Percentiles rank a stretch among this genome's conserved stretches.
These are phyloP conservation scores for Thaleichthys pacificus DNA, from an alignment of 2,797 vertebrate genomes.

Conservation along the genomic window DNA sequence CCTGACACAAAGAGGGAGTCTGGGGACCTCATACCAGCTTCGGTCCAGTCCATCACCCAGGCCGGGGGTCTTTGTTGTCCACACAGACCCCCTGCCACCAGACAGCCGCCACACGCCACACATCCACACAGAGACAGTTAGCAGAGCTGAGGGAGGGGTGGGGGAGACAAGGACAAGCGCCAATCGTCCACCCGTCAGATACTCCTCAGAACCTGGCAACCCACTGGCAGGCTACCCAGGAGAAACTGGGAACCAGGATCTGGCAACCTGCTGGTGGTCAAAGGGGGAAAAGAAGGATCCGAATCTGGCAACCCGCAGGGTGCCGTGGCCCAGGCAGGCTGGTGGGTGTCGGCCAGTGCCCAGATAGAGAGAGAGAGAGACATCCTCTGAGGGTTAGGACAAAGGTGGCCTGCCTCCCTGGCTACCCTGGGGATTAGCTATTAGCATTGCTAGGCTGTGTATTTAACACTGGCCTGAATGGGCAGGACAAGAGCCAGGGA, in stretches of 20 bases:
- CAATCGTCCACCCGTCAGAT: slow-evolving; percentile 64
- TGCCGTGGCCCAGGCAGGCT: slow-evolving; percentile 66
- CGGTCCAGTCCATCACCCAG: slow-evolving; percentile 56
- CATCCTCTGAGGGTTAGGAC: slow-evolving; percentile 67
- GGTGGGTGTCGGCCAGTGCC: slow-evolving; percentile 71
- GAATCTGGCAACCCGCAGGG: slow-evolving; percentile 66
- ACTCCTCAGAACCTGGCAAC: slow-evolving; percentile 46
- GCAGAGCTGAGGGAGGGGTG: too few relatives aligned
- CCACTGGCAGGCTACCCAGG: not conserved
- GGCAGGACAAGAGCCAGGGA: slow-evolving; percentile 69
- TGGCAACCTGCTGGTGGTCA: slow-evolving; percentile 66
- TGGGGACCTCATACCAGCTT: slow-evolving; percentile 35
- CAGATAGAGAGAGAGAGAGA: slow-evolving; percentile 62
- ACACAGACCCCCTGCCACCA: slow-evolving; percentile 66
- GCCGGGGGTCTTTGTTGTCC: slow-evolving; percentile 56
- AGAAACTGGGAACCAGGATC: not conserved
- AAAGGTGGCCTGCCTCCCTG: slow-evolving; percentile 62
- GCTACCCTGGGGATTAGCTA: slow-evolving; percentile 74
- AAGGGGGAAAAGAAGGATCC: slow-evolving; percentile 56
- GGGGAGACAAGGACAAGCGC: slow-evolving; percentile 46
- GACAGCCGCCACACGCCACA: slow-evolving; percentile 52
- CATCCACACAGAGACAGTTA: slow-evolving; percentile 30
- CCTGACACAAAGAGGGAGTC: slow-evolving; percentile 23
- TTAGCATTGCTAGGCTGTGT: slow-evolving; percentile 77
- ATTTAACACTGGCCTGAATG: slow-evolving; percentile 76